A percentile compares a stretch with the other conserved stretches of the same genome.
Evolutionary conservation across 2,113 vertebrate species (phyloP).

Genomic region (Brachirus orientalis): DNA sequence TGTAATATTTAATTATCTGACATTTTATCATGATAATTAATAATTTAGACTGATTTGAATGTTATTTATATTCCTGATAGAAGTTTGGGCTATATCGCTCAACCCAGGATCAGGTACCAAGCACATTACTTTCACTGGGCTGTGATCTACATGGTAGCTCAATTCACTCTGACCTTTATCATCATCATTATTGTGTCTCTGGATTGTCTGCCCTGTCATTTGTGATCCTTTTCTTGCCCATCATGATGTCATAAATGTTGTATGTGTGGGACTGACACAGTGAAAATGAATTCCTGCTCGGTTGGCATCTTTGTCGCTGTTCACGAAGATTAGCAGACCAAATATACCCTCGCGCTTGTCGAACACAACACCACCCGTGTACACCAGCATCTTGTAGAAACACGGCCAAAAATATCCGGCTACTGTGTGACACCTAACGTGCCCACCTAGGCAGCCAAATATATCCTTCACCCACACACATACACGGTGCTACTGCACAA

Average conservation of each 20-base stretch:
- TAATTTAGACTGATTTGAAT: too few relatives aligned
- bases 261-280: not conserved
- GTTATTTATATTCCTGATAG: too few relatives aligned
- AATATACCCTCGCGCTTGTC: constrained; percentile 34
- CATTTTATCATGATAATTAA: too few relatives aligned
- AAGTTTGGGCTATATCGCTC: too few relatives aligned
- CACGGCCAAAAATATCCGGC: constrained; percentile 51
- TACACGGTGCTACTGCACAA: not conserved
- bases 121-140: too few relatives aligned
- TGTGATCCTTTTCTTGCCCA: not conserved
- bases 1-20: too few relatives aligned
- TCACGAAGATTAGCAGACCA: constrained; percentile 39
- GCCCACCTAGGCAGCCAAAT: too few relatives aligned
- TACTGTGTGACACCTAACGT: constrained; percentile 32
- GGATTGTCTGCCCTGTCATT: not conserved
- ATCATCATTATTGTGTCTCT: not conserved
- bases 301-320: constrained; percentile 26
- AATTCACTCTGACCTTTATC: too few relatives aligned
- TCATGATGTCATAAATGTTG: not conserved
- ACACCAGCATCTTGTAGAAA: constrained; percentile 21
- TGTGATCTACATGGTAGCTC: too few relatives aligned
- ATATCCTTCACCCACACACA: constrained; percentile 11
- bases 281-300: too few relatives aligned
- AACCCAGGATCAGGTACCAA: too few relatives aligned
- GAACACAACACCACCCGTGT: constrained; percentile 22